Evolutionary conservation across 2,797 vertebrate genomes (phyloP).

Genomic region (Coregonus sp.): DNA sequence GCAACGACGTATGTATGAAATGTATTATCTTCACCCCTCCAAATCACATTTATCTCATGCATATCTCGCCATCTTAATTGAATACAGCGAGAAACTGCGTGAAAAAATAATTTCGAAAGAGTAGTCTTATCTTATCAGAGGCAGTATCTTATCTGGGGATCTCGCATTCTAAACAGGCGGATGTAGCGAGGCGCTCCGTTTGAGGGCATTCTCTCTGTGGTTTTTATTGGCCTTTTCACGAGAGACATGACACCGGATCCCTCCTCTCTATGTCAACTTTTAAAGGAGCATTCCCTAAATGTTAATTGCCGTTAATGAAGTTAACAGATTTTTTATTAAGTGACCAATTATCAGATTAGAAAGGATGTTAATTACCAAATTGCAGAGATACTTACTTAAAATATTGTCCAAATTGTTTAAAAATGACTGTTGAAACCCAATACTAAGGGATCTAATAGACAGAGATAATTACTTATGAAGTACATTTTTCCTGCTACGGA

Average conservation of each 20-base stretch:
- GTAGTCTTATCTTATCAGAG: slow-evolving; percentile 73
- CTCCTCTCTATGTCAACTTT: slow-evolving; percentile 49
- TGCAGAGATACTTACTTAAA: slow-evolving; percentile 49
- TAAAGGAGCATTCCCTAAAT: slow-evolving; percentile 48
- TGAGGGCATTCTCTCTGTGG: slow-evolving; percentile 37
- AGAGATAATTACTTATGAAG: slow-evolving; percentile 61
- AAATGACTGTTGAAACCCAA: slow-evolving; percentile 53
- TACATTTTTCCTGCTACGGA: slow-evolving; percentile 61
- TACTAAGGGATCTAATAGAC: slow-evolving; percentile 50
- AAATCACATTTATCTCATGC: slow-evolving; percentile 73
- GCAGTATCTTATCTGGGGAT: slow-evolving; percentile 73
- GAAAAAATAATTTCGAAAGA: slow-evolving; percentile 71
- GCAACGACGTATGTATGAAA: slow-evolving; percentile 50
- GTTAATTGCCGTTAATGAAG: slow-evolving; percentile 71
- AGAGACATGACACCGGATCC: slow-evolving; percentile 28
- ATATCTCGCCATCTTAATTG: slow-evolving; percentile 81
- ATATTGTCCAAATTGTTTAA: slow-evolving; percentile 57
- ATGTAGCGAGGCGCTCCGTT: slow-evolving; percentile 46
- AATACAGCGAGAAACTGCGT: slow-evolving; percentile 70
- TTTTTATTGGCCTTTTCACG: slow-evolving; percentile 43
- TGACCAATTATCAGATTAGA: slow-evolving; percentile 71
- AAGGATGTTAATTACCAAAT: slow-evolving; percentile 66
- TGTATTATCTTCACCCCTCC: slow-evolving; percentile 64
- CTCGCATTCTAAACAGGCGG: slow-evolving; percentile 66
- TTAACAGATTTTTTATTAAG: slow-evolving; percentile 70